These are phyloP conservation scores for Stramonita haemastoma DNA, from an alignment of 2,888 invertebrate species.

Conservation along the genomic window DNA sequence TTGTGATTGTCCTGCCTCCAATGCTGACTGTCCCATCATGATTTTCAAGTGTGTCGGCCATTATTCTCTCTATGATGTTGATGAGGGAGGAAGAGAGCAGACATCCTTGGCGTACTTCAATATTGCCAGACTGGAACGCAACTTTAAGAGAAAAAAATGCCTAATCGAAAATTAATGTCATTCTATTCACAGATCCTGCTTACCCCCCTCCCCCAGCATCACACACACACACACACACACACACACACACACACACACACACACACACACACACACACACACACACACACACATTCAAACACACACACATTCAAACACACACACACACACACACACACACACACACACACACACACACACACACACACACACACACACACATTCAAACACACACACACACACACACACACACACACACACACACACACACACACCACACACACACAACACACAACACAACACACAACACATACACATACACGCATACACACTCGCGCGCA, in stretches of 20 bases:
- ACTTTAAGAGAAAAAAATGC: no score
- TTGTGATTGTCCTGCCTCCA: no score
- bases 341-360: constrained; percentile 31
- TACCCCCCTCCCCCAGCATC: background rate
- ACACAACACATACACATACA: constrained; percentile 22
- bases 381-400: constrained; percentile 18
- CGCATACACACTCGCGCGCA: constrained; percentile 23
- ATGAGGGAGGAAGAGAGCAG: no score
- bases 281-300: constrained; percentile 14
- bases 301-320: constrained; percentile 1
- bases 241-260: background rate
- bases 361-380: constrained; percentile 37
- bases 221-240: constrained; percentile 11
- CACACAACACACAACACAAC: no score
- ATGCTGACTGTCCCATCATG: no score
- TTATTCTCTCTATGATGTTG: no score
- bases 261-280: background rate
- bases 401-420: constrained; percentile 28
- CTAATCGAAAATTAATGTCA: no score
- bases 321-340: background rate
- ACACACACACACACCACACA: constrained; percentile 32
- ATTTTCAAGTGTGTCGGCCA: no score
- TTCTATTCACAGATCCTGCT: no score
- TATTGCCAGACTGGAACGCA: no score
- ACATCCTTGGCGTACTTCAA: no score